phyloP scores from a whole-genome alignment of 2,888 invertebrate genomes.

The Metallyticus violacea region DNA sequence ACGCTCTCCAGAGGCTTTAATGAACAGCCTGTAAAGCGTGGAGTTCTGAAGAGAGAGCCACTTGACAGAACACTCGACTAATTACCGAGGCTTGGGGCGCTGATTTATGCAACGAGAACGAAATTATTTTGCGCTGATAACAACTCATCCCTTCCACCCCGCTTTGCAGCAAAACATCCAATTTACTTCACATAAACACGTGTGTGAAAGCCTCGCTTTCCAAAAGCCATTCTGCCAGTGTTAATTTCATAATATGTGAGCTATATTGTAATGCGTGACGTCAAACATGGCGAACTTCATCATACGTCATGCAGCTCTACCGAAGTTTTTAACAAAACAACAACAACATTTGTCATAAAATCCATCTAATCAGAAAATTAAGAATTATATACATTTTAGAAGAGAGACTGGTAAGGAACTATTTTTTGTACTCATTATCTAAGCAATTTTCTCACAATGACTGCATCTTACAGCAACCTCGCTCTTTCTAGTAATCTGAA shows the following conservation, averaged over 20 bases:
- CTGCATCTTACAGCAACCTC: too few species aligned
- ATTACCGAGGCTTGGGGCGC: background rate
- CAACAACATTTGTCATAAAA: background rate
- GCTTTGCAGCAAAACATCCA: background rate
- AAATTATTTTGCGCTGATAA: background rate
- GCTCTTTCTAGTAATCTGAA: too few species aligned
- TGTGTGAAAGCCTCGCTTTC: background rate
- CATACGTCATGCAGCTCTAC: background rate
- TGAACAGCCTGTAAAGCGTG: too few species aligned
- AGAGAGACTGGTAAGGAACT: too few species aligned
- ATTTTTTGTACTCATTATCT: too few species aligned
- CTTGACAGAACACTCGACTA: background rate
- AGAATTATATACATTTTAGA: too few species aligned
- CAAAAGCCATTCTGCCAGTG: background rate
- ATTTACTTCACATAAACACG: background rate
- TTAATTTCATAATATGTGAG: background rate
- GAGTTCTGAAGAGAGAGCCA: background rate
- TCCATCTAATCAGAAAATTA: too few species aligned
- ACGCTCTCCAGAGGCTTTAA: too few species aligned
- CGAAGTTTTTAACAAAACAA: too few species aligned
- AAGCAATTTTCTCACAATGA: too few species aligned
- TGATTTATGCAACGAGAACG: background rate
- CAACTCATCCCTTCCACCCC: background rate
- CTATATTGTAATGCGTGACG: background rate
- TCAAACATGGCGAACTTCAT: background rate